Percentiles rank a stretch among this genome's conserved stretches.
phyloP scores from a whole-genome alignment of 2,797 vertebrate species.

The Pteropus rufus region DNA sequence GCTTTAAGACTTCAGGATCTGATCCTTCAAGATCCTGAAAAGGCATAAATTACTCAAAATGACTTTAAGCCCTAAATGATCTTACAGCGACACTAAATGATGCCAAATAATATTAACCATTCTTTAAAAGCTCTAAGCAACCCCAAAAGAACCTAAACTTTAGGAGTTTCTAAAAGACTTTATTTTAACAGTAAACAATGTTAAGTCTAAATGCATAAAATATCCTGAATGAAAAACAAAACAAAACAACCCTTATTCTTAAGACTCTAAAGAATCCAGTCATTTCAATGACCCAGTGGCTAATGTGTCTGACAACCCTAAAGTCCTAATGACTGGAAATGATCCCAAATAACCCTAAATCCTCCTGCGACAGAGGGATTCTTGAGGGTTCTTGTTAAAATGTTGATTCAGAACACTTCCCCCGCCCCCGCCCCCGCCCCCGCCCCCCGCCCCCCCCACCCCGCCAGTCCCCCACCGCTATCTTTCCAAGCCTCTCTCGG shows the following conservation, averaged over 20 bases:
- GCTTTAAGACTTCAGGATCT: background rate
- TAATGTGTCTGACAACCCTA: background rate
- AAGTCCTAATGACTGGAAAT: background rate
- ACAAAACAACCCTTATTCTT: background rate
- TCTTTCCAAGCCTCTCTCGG: no score
- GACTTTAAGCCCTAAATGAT: background rate
- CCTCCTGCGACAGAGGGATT: background rate
- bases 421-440: no score
- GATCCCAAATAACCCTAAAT: background rate
- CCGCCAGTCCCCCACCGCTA: no score
- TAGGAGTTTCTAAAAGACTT: background rate
- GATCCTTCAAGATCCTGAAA: background rate
- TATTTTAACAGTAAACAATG: background rate
- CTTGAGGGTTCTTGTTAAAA: background rate
- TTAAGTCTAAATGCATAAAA: background rate
- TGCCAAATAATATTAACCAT: background rate
- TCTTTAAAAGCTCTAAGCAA: background rate
- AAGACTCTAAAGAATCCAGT: background rate
- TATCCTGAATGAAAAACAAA: background rate
- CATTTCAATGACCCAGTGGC: background rate
- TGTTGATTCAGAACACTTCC: background rate
- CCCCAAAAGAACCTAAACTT: background rate
- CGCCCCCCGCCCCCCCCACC: no score
- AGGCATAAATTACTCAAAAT: background rate
- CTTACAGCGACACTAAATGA: background rate